Percentiles rank a stretch among this genome's conserved stretches.
phyloP scores from a whole-genome alignment of 2,113 vertebrate genomes.

The Atrichornis clamosus region DNA sequence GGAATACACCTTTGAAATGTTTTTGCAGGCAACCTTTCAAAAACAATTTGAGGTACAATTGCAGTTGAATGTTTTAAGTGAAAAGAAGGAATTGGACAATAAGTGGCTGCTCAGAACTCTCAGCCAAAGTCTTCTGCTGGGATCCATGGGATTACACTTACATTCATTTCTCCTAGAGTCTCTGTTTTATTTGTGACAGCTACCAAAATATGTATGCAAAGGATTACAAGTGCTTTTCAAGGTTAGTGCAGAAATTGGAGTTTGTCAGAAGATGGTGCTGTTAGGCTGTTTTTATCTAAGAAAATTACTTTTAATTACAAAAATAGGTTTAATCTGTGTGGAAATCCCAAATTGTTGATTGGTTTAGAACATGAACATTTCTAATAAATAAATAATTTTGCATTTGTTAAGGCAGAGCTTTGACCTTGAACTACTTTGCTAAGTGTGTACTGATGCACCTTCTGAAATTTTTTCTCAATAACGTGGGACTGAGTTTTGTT shows the following conservation, averaged over 20 bases:
- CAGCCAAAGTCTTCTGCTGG: not conserved
- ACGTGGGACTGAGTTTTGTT: not conserved
- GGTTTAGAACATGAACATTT: not conserved
- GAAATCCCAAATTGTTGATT: not conserved
- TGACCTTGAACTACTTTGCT: not conserved
- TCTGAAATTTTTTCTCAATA: not conserved
- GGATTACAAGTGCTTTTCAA: constrained; percentile 19
- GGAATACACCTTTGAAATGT: not conserved
- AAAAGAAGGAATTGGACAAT: not conserved
- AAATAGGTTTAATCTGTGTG: not conserved
- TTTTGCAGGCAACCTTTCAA: not conserved
- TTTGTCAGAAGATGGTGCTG: constrained; percentile 71
- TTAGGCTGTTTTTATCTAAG: constrained; percentile 39
- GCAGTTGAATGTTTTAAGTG: not conserved
- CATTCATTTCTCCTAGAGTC: not conserved
- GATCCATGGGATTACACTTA: not conserved
- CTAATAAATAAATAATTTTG: constrained; percentile 16
- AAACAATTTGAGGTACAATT: not conserved
- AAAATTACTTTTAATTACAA: not conserved
- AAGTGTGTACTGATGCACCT: not conserved
- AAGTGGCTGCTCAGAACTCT: not conserved
- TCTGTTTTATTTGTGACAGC: not conserved
- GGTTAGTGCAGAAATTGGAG: constrained; percentile 26
- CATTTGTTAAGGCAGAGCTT: not conserved
- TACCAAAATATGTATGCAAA: not conserved